Conservation (phyloP, 2,888 invertebrate genomes). For the Eurois occulta region DNA sequence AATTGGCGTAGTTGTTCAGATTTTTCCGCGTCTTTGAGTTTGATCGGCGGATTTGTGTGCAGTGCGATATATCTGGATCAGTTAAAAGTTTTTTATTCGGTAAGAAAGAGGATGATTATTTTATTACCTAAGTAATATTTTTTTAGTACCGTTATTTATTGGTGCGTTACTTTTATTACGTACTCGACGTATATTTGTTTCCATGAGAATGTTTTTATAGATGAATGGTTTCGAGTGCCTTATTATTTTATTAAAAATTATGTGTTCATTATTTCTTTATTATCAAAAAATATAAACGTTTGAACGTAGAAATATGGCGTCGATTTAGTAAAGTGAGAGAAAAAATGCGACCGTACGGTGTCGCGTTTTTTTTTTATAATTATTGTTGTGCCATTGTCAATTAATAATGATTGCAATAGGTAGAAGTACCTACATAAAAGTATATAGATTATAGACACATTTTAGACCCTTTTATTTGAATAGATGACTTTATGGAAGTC, state of each 20-base stretch:
- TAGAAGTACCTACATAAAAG: background rate
- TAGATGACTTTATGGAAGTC: background rate
- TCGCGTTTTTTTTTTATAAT: background rate
- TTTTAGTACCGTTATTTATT: constrained; percentile 32
- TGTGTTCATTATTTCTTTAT: background rate
- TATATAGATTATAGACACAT: background rate
- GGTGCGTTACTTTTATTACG: constrained; percentile 27
- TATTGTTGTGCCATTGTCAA: background rate
- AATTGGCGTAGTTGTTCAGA: constrained; percentile 68
- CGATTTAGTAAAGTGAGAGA: background rate
- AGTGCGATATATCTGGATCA: constrained; percentile 72
- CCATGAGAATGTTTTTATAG: background rate
- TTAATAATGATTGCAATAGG: background rate
- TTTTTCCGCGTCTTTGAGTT: constrained; percentile 68
- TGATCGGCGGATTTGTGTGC: constrained; percentile 71
- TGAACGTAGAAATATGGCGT: background rate
- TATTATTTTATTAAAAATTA: background rate
- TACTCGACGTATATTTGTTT: constrained; percentile 31
- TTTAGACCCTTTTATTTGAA: background rate
- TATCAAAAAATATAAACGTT: background rate
- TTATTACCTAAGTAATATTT: constrained; percentile 15
- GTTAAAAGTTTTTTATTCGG: constrained; percentile 66
- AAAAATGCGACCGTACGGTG: background rate
- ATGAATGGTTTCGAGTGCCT: background rate
- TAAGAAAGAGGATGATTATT: constrained; percentile 63